Evolutionary conservation across 2,797 vertebrate genomes (phyloP), one percentile per base, ranked within the genome.

Genomic region (Falco concolor): DNA sequence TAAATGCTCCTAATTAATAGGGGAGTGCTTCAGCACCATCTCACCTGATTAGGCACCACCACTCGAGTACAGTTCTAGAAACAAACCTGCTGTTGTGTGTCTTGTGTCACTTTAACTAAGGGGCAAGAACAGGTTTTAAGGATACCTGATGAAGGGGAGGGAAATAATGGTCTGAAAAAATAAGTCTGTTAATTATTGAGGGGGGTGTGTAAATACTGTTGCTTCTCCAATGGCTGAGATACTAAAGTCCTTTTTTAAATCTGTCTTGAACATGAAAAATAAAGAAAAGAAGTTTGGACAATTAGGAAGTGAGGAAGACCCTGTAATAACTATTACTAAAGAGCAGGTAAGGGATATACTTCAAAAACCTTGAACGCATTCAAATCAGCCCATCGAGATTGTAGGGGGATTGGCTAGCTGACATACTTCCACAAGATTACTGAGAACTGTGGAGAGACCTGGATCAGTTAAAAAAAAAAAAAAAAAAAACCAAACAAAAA

Each of bases 221-320:
- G 68, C 86, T 92, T 96, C 94, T 95, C 95, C 73, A 85, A 97
- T 96, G 97, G 98, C 96, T 98, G 97, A 98, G 98, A 97, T 97
- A 97, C 97, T 98, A 97, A 98, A 98, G 97, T 97, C 95, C 34
- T 98, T 97, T 98, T 98, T 98, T 98, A 98, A 98, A 98, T 98
- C 97, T 98, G 97, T 98, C 98, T 97, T 98, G 98, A 98, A 98
- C 97, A 97, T 98, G 98, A 98, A 98, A 98, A 98, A 97, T 98
- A 98, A 98, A 98, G 98, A 98, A 97, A 98, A 98, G 97, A 97
- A 97, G 97, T 97, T 98, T 98, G 97, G 97, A 98, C 98, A 98
- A 98, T 98, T 98, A 98, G 97, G 97, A 97, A 98, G 97, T 98
- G 98, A 98, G 97, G 98, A 98, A 98, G 98, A 98, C 96, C 97